Percentiles rank a stretch among this genome's conserved stretches.
phyloP scores from a whole-genome alignment of 1,140 invertebrate species.

The Helicoverpa zea region DNA sequence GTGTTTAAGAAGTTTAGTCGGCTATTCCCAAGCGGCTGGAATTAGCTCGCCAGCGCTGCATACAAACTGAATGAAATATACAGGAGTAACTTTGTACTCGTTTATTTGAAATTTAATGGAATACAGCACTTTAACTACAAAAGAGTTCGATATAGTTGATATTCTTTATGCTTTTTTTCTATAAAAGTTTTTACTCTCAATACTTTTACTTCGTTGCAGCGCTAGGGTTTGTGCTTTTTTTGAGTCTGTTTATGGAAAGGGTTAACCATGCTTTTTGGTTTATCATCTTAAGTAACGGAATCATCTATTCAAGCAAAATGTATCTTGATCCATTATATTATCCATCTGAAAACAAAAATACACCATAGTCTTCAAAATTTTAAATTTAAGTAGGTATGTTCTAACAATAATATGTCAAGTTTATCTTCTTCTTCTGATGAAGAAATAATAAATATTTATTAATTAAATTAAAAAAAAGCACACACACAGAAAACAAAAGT shows the following conservation, averaged over 20 bases:
- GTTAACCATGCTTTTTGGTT: too few relatives aligned
- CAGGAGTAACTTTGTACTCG: constrained; percentile 21
- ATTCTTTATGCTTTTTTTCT: background rate
- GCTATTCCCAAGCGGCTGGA: constrained; percentile 6
- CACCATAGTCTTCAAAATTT: too few relatives aligned
- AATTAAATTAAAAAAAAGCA: too few relatives aligned
- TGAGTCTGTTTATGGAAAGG: too few relatives aligned
- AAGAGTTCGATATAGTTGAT: background rate
- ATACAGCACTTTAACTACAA: constrained; percentile 39
- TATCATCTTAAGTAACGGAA: too few relatives aligned
- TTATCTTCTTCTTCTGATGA: too few relatives aligned
- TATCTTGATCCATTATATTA: too few relatives aligned
- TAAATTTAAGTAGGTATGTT: too few relatives aligned
- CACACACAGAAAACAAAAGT: background rate
- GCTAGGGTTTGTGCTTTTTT: background rate
- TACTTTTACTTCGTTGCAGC: background rate
- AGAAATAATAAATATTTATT: too few relatives aligned
- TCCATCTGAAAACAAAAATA: too few relatives aligned
- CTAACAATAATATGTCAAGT: too few relatives aligned
- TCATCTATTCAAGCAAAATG: too few relatives aligned
- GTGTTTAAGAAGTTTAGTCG: background rate
- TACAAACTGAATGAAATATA: constrained; percentile 35
- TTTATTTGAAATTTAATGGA: constrained; percentile 42
- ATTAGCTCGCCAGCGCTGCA: constrained; percentile 20
- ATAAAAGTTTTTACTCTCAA: background rate